phyloP scores from a whole-genome alignment of 2,113 vertebrate genomes.

The Azemiops feae region DNA sequence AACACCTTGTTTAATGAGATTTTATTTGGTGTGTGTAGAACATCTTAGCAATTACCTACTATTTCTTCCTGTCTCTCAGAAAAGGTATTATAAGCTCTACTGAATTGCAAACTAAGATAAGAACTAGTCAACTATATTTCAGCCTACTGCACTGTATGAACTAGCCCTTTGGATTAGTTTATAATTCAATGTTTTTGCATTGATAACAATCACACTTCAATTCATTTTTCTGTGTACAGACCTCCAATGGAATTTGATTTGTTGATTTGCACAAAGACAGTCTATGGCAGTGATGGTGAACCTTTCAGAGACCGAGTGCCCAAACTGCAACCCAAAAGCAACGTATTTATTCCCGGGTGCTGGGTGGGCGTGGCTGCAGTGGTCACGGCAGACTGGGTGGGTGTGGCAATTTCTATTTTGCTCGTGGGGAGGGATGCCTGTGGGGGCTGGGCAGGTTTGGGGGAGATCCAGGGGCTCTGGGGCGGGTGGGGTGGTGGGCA shows the following conservation, averaged over 20 bases:
- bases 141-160: neutral
- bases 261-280: neutral
- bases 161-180: neutral
- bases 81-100: neutral
- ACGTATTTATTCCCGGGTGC: too few relatives aligned
- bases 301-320: too few relatives aligned
- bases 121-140: neutral
- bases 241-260: neutral
- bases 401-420: too few relatives aligned
- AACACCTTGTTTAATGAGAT: neutral
- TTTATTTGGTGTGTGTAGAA: neutral
- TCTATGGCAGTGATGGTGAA: neutral
- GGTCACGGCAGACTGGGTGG: too few relatives aligned
- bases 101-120: neutral
- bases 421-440: too few relatives aligned
- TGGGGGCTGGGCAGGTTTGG: too few relatives aligned
- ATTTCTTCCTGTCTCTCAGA: neutral
- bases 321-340: too few relatives aligned
- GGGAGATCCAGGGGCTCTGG: too few relatives aligned
- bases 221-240: neutral
- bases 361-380: too few relatives aligned
- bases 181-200: neutral
- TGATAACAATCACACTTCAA: neutral
- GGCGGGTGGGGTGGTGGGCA: too few relatives aligned
- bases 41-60: neutral